Conservation (phyloP, 2,797 vertebrate species). For the Bradypodion ventrale region DNA sequence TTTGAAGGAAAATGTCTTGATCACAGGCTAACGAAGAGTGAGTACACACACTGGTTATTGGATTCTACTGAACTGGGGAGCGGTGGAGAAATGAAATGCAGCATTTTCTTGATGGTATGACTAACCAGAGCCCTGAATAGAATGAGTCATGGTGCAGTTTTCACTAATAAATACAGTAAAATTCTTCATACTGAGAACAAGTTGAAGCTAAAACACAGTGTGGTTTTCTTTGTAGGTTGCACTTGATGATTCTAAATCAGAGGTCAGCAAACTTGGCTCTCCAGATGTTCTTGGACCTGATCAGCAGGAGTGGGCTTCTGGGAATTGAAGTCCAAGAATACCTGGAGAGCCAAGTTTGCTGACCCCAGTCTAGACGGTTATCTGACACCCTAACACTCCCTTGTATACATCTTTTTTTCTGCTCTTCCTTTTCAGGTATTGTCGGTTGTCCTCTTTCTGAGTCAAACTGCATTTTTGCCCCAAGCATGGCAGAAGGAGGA, state of each 20-base stretch:
- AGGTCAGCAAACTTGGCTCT: no score
- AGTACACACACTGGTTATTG: neutral
- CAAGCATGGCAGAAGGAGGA: constrained; percentile 43
- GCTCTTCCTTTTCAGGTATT: neutral
- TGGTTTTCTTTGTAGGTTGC: no score
- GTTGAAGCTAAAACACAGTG: neutral
- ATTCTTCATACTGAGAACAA: neutral
- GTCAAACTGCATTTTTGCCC: neutral
- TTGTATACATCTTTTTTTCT: neutral
- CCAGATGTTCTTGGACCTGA: no score
- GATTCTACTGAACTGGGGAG: no score
- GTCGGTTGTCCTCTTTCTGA: neutral
- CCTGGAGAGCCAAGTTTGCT: no score
- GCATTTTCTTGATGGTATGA: no score
- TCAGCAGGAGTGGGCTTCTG: no score
- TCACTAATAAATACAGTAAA: neutral
- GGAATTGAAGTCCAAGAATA: no score
- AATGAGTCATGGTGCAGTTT: neutral
- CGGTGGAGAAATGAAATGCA: no score
- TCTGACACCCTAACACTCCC: neutral
- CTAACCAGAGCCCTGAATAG: neutral
- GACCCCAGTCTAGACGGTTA: no score
- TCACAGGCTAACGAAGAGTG: neutral
- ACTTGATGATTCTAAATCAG: neutral
- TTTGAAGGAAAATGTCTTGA: neutral